Conservation (phyloP, 2,113 vertebrate genomes). For the Ophiodon elongatus region DNA sequence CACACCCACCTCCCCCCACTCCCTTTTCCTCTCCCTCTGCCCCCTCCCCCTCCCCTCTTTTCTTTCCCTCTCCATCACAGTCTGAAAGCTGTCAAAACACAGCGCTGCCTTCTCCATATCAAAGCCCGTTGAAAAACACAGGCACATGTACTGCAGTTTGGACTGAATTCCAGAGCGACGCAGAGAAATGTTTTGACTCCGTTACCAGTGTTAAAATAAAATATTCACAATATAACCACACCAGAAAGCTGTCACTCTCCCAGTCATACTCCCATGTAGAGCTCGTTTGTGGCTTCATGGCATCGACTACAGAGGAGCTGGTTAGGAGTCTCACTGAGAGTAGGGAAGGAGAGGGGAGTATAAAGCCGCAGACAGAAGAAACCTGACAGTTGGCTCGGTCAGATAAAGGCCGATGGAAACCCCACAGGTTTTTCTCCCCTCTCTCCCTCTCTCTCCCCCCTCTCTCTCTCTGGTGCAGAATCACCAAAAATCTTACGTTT, state of each 20-base stretch:
- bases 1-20: slow-evolving; percentile 61
- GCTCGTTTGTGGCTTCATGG: background rate
- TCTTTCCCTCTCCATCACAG: slow-evolving; percentile 49
- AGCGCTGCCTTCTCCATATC: slow-evolving; percentile 60
- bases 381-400: slow-evolving; percentile 26
- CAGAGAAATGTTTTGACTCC: slow-evolving; percentile 53
- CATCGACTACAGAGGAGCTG: background rate
- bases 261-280: background rate
- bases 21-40: slow-evolving; percentile 29
- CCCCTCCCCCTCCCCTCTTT: background rate
- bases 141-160: slow-evolving; percentile 18
- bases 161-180: slow-evolving; percentile 43
- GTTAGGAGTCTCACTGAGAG: background rate
- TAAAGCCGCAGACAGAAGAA: slow-evolving; percentile 18
- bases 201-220: slow-evolving; percentile 51
- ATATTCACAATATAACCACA: slow-evolving; percentile 51
- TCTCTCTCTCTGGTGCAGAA: background rate
- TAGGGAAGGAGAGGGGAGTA: slow-evolving; percentile 20
- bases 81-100: slow-evolving; percentile 78
- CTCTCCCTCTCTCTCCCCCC: background rate
- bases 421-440: background rate
- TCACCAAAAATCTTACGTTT: slow-evolving; percentile 18
- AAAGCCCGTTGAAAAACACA: slow-evolving; percentile 54
- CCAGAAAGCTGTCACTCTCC: slow-evolving; percentile 30
- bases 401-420: slow-evolving; percentile 15